Evolutionary conservation across 37 sponge, comb jelly and placozoan genomes (phyloP).

Genomic region (Haliclona indistincta): DNA sequence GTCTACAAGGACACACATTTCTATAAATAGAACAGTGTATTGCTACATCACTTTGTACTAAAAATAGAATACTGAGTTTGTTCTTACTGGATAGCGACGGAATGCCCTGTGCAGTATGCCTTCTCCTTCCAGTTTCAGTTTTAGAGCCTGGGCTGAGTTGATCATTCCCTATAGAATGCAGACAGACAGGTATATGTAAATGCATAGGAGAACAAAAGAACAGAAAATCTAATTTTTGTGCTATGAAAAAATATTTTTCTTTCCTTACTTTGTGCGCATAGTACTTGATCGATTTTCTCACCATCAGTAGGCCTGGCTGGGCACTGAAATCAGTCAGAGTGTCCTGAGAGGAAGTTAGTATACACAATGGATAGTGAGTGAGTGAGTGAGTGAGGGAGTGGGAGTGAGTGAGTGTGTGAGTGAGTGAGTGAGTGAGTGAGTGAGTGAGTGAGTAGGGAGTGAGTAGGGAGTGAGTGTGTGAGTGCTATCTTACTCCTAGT

Average conservation of each 20-base stretch:
- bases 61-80: too few species aligned
- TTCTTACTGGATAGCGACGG: conserved; percentile 42
- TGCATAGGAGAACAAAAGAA: neutral
- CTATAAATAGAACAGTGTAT: neutral
- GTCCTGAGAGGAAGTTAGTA: conserved; percentile 55
- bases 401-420: neutral
- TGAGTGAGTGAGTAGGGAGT: neutral
- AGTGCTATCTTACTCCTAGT: conserved; percentile 47
- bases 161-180: conserved; percentile 56
- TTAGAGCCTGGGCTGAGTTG: conserved; percentile 51
- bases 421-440: neutral
- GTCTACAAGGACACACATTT: neutral
- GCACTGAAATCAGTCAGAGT: conserved; percentile 53
- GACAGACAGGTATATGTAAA: neutral
- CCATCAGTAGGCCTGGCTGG: conserved; percentile 44
- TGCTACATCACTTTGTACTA: neutral
- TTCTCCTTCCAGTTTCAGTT: conserved; percentile 51
- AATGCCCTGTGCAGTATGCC: conserved; percentile 49
- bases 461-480: neutral
- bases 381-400: neutral
- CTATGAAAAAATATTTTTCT: neutral
- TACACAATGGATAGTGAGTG: neutral
- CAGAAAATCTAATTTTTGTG: neutral
- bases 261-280: conserved; percentile 63
- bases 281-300: conserved; percentile 25